Base-by-base conservation (phyloP, 2,888 invertebrate genomes). In the Gymnocheta viridis region DNA sequence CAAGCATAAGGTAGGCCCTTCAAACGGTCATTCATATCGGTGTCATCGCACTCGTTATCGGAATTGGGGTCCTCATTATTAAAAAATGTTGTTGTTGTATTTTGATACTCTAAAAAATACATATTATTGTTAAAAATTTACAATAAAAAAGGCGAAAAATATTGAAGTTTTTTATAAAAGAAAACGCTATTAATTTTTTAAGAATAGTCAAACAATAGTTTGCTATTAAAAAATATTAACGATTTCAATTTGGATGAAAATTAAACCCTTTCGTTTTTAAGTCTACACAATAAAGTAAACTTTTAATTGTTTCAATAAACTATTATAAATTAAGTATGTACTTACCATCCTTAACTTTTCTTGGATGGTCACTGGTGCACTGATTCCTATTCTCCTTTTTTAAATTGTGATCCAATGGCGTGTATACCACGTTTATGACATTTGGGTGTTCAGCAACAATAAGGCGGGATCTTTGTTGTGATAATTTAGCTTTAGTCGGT, bases 1-100 rank as follows among this genome's bases (percentile, higher is more conserved):
- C 87, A 87, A 22, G 87, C 85, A 41, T 86, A 85, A 6, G 86
- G 70, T 66, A 85, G 72, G 10, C 79, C 80, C 49, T 82, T 73
- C 12, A 85, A 69, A 19, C 85, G 85, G 17, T 47, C 77, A 47
- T 79, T 79, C 32, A 85, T 58, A 17, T 66, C 58, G 0, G 73
- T 17, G 22, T 81, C 79, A 27, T 80, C 72, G 51, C 67, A 81
- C 47, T 76, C 82, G 19, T 47, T 35, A 14, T 58, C 81, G 9
- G 67, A 62, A 9, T 56, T 76, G 12, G 2, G 56, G 2, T 66
- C 85, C 12, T 73, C 76, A 9, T 51, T 62, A 35, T 56, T 64
- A 9, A 54, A 47, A 41, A 49, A 54, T 7, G 74, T 47, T 51
- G 35, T 22, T 44, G 76, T 47, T 10, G 35, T 62, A 27, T 73